Base-by-base conservation (phyloP, 2,113 vertebrate genomes). In the Podiceps cristatus region DNA sequence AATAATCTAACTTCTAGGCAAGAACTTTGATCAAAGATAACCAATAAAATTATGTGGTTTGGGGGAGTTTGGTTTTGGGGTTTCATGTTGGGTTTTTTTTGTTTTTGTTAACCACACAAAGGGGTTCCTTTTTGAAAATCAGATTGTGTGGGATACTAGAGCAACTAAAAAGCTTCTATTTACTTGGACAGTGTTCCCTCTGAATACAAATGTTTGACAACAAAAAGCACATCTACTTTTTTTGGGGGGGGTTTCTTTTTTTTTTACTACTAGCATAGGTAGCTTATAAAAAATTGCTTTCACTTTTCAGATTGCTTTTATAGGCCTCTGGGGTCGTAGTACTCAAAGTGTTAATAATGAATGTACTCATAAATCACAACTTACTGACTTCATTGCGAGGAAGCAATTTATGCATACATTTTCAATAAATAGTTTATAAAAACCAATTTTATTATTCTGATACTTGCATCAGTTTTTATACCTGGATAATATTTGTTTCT, bases 271-370 rank as follows among this genome's bases (percentile, higher is more conserved):
- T 93, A 49, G 25, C 19, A 11, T 37, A 85, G 47, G 17, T 71
- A 91, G 63, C 37, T 58, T 71, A 60, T 71, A 63, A 85, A 71
- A 82, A 90, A 33, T 11, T 40, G 50, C 14, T 72, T 81, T 89
- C 13, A 23, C n/a, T 86, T 94, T 91, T 91, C 83, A 87, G 69
- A 64, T 83, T 63, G 60, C 42, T 77, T 88, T 92, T 74, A 42
- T 64, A 95, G 68, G 72, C n/a, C 12, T 84, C 45, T 94, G 80
- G 52, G 76, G 22, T 80, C 33, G n/a, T 81, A 35, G 18, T 84
- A 52, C 53, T 76, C n/a, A n/a, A 83, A 94, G 31, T 77, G 62
- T 78, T 88, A 80, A 72, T 79, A 90, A 66, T 55, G 15, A 95
- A 55, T 45, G 68, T 52, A 35, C 22, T 79, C 27, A 66, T 53